Base-by-base conservation (phyloP, 2,888 invertebrate genomes). In the Pheosia tremula region DNA sequence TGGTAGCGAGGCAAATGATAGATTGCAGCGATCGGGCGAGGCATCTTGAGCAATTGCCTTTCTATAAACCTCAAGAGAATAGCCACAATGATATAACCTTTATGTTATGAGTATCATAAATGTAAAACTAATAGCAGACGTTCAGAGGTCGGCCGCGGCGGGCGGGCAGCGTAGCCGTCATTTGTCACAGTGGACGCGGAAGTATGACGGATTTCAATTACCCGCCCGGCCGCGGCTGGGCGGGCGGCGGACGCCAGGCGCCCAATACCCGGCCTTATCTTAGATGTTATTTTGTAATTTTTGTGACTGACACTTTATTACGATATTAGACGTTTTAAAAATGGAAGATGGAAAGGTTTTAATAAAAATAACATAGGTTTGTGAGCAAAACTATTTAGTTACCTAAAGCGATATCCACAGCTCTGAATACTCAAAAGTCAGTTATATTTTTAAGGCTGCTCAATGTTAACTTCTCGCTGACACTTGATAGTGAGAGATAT, bases 191-290 rank as follows among this genome's bases (percentile, higher is more conserved):
- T 67, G 72, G 74, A 73, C 68, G 80, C 72, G 78, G 75, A 74
- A 79, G 77, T 79, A 81, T 84, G 87, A 86, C 86, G 78, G 85
- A 86, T 87, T 88, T 85, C 90, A 87, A 89, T 90, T 88, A 89
- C 79, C 72, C n/a, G 43, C 54, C 53, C 62, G 63, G 58, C 56
- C 52, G 60, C 50, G 57, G 57, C 10, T 10, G 54, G 63, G 60
- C 49, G 57, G 66, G 61, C 59, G 55, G 60, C 56, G 58, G 58
- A 62, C 69, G 54, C 66, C 63, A 58, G 64, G 62, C 69, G 54
- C 66, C 63, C 59, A 63, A 65, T 53, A 63, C 55, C 67, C 55
- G 61, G 47, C 71, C 67, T 72, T 68, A 69, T 75, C 71, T 78
- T 50, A 75, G 75, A 77, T 76, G 79, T 74, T 76, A 72, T 78